Evolutionary conservation across 2,797 vertebrate species (phyloP).

Genomic region (Pachyuromys duprasi): DNA sequence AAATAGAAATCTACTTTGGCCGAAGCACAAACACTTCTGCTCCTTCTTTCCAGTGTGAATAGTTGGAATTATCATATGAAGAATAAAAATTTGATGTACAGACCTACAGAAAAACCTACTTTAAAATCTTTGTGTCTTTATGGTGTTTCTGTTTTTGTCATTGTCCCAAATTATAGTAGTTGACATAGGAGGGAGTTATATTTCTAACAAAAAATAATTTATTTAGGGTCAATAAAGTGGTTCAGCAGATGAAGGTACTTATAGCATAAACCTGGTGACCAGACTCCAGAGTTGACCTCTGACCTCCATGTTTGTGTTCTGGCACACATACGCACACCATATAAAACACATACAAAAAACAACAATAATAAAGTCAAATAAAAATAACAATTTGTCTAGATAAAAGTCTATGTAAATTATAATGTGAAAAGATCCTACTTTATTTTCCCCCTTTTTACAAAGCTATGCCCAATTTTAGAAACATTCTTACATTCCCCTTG

Average conservation of each 20-base stretch:
- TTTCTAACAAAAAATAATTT: slow-evolving; percentile 68
- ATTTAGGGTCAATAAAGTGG: neutral
- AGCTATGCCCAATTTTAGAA: slow-evolving; percentile 23
- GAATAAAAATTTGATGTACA: slow-evolving; percentile 72
- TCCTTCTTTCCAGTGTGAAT: slow-evolving; percentile 68
- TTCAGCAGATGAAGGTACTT: neutral
- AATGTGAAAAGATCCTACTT: slow-evolving; percentile 58
- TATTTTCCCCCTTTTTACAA: slow-evolving; percentile 36
- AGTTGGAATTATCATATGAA: slow-evolving; percentile 65
- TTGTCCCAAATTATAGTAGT: slow-evolving; percentile 28
- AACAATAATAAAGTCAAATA: neutral
- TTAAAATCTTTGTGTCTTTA: slow-evolving; percentile 18
- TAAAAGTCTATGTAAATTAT: slow-evolving; percentile 60
- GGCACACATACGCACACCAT: neutral
- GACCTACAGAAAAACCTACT: slow-evolving; percentile 48
- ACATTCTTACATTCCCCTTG: neutral
- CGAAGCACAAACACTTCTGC: slow-evolving; percentile 55
- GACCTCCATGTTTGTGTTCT: neutral
- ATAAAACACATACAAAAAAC: neutral
- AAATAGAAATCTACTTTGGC: slow-evolving; percentile 67
- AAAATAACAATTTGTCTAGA: slow-evolving; percentile 53
- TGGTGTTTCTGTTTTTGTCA: slow-evolving; percentile 41
- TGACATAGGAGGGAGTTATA: neutral
- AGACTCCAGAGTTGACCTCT: neutral
- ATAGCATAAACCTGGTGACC: neutral